Evolutionary conservation across 2,888 invertebrate species (phyloP), one percentile per base, ranked within the genome.

Genomic region (Cheilosia urbana): DNA sequence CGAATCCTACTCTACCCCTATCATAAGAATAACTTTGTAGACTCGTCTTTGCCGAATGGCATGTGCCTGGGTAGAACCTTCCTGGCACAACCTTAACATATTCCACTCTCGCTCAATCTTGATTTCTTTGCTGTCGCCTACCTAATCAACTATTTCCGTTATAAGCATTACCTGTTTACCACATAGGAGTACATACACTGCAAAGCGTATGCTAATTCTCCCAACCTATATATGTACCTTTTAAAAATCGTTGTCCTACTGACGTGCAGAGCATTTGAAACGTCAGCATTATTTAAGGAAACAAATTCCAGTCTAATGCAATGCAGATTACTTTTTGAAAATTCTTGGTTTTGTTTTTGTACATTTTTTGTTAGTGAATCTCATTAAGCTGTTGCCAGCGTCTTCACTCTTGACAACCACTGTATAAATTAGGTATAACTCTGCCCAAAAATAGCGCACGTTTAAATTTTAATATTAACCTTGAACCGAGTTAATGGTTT

Each of bases 401-500:
- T 51, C 58, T 71, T 60, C 40, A 71, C 58, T 69, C 47, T 37
- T 45, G 63, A 63, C 63, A 30, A 34, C 6, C 15, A 11, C 6
- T 34, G 30, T 45, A 34, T 69, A 57, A 69, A 57, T 57, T 57
- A 42, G 55, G 37, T 58, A 47, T 34, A 69, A 68, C 55, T 55
- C 30, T 40, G 27, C 15, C 3, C 34, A 17, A n/a, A 24, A 49
- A 27, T 30, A 19, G 24, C 69, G 49, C 37, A 24, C 37, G 21
- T 62, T 60, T 57, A 57, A 30, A 51, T 72, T 72, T 62, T 62
- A 72, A 51, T 45, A 30, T n/a, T 30, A 62, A 72, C 72, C 72
- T 72, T 72, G 72, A 62, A 62, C 27, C 51, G 27, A 62, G 72
- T 72, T 60, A 72, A 53, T 72, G 72, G 42, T 53, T 62, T 72